Base-by-base conservation (phyloP, 2,797 vertebrate genomes). In the Etheostoma perlongum region DNA sequence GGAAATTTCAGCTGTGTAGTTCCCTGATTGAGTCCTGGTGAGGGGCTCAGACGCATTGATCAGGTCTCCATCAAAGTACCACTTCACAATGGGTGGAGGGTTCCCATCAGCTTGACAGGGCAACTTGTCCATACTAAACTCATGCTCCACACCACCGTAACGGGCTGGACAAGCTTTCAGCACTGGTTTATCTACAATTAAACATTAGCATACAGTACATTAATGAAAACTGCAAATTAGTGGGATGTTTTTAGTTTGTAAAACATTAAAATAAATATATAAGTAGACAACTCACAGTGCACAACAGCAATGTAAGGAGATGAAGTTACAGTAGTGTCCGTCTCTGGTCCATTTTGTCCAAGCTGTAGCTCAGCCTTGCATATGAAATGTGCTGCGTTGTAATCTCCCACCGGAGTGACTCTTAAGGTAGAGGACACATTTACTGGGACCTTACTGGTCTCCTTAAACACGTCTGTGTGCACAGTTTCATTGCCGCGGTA, bases 321-420 rank as follows among this genome's bases (percentile, higher is more conserved):
- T 53, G 91, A 93, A 7, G 11, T 5, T 7, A 2, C 3, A 25
- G 13, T 44, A 4, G 71, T 81, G 19, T 7, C 0, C 2, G 6
- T 5, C 4, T 65, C 8, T 46, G 78, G 79, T 75, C 80, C 87
- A 0, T 67, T 62, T 54, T 74, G 62, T 70, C 86, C 87, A 1
- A 93, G 75, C 4, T 88, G 49, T 53, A 94, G 76, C 76, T 84
- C 79, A 33, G 86, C 89, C 7, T 61, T n/a, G 36, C 94, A 95
- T 49, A 2, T 83, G 67, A 83, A 90, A 13, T 8, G 1, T 18
- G 14, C 27, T 63, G 70, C 49, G 21, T 86, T 49, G 72, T 90
- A 2, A 27, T 47, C 14, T 65, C 74, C 84, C 10, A 7, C 0
- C 9, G 81, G 14, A 10, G 0, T 77, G 68, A 93, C 4, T 0